Evolutionary conservation across 1,140 invertebrate genomes (phyloP).

Genomic region (Pteromalus puparum): DNA sequence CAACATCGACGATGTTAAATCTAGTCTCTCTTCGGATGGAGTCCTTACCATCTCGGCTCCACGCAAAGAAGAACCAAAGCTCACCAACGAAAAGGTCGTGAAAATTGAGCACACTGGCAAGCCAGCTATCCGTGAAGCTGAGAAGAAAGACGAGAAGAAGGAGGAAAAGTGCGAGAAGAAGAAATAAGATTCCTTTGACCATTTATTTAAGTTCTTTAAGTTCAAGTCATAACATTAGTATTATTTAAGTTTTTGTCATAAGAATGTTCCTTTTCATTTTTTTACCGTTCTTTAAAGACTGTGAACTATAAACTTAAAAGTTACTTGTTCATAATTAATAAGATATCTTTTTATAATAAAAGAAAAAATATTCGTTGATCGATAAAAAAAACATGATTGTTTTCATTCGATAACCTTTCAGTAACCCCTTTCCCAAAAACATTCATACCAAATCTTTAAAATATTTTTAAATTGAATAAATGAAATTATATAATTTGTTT

Average conservation of each 20-base stretch:
- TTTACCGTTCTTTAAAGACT: neutral
- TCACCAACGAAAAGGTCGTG: slow-evolving; percentile 69
- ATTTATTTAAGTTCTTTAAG: neutral
- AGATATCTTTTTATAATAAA: neutral
- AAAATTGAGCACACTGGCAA: slow-evolving; percentile 75
- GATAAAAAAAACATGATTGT: neutral
- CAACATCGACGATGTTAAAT: slow-evolving; percentile 79
- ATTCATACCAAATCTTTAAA: no score
- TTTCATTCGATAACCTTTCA: neutral
- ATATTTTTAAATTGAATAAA: no score
- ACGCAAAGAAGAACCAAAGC: slow-evolving; percentile 66
- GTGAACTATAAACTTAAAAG: neutral
- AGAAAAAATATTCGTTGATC: slow-evolving; percentile 12
- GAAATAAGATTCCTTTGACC: slow-evolving; percentile 21
- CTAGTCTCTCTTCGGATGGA: slow-evolving; percentile 84
- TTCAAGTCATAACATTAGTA: slow-evolving; percentile 34
- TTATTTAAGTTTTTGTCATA: neutral
- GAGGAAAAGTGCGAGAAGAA: slow-evolving; percentile 37
- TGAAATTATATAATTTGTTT: no score
- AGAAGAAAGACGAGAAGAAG: slow-evolving; percentile 48
- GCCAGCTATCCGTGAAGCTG: slow-evolving; percentile 64
- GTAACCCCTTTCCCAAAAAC: no score
- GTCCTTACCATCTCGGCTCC: slow-evolving; percentile 82
- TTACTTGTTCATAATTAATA: slow-evolving; percentile 20
- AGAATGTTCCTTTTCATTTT: slow-evolving; percentile 8